A percentile compares a stretch with the other conserved stretches of the same genome.
Evolutionary conservation across 2,797 vertebrate genomes (phyloP).

Genomic region (Etheostoma nigrum): DNA sequence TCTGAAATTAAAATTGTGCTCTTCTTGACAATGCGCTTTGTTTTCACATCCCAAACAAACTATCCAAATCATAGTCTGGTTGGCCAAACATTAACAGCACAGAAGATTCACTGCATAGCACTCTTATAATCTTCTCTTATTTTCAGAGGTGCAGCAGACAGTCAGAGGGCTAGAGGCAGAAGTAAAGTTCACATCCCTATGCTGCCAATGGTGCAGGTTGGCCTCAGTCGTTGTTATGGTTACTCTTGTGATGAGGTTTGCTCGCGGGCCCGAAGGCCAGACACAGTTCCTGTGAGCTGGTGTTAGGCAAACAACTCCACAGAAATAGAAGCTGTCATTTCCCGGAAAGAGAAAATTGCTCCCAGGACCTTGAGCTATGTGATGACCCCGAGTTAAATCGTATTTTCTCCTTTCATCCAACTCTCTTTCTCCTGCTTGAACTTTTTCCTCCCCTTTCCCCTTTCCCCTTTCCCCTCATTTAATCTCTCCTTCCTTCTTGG

Average conservation of each 20-base stretch:
- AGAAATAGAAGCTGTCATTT: slow-evolving; percentile 75
- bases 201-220: slow-evolving; percentile 63
- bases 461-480: slow-evolving; percentile 19
- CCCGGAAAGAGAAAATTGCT: slow-evolving; percentile 64
- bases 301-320: slow-evolving; percentile 66
- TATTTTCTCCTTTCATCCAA: slow-evolving; percentile 46
- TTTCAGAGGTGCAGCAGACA: slow-evolving; percentile 43
- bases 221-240: slow-evolving; percentile 82
- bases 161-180: slow-evolving; percentile 67
- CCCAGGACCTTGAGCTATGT: slow-evolving; percentile 67
- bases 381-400: slow-evolving; percentile 70
- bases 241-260: slow-evolving; percentile 71
- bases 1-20: slow-evolving; percentile 56
- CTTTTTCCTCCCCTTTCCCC: slow-evolving; percentile 23
- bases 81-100: slow-evolving; percentile 32
- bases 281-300: slow-evolving; percentile 53
- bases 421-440: slow-evolving; percentile 36
- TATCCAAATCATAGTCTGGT: slow-evolving; percentile 37
- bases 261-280: slow-evolving; percentile 66
- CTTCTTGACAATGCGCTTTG: slow-evolving; percentile 56
- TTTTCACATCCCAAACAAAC: slow-evolving; percentile 57
- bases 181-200: slow-evolving; percentile 74
- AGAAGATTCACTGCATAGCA: neutral
- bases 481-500: slow-evolving; percentile 10
- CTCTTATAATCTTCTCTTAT: slow-evolving; percentile 30